Evolutionary conservation across 1,140 invertebrate species (phyloP).

Genomic region (Drosophila rufa): DNA sequence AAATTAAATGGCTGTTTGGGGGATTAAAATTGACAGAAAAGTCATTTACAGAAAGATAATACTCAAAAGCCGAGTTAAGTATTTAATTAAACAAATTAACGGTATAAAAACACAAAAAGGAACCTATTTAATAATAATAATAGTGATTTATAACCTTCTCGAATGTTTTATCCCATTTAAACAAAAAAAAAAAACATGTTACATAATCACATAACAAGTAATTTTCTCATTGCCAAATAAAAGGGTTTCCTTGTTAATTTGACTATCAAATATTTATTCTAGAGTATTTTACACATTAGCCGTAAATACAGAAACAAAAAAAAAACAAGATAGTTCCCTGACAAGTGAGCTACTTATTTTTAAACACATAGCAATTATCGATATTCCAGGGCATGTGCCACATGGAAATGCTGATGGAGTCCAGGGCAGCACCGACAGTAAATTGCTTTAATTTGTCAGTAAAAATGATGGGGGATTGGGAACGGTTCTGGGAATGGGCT

Average conservation of each 20-base stretch:
- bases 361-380: slow-evolving; percentile 33
- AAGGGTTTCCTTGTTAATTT: not conserved
- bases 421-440: slow-evolving; percentile 44
- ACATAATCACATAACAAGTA: not conserved
- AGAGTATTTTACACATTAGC: not conserved
- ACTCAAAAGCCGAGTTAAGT: not conserved
- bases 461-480: slow-evolving; percentile 23
- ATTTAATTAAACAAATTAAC: not conserved
- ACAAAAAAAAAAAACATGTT: not conserved
- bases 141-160: not conserved
- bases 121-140: not conserved
- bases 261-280: not conserved
- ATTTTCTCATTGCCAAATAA: not conserved
- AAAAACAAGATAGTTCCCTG: not conserved
- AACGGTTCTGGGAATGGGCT: not conserved
- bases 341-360: slow-evolving; percentile 34
- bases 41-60: not conserved
- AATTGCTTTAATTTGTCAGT: slow-evolving; percentile 71
- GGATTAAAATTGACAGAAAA: not conserved
- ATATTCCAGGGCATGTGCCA: slow-evolving; percentile 27
- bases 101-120: not conserved
- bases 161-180: too few relatives aligned
- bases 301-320: not conserved
- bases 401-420: slow-evolving; percentile 15
- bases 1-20: not conserved